These are phyloP conservation scores for Telmatochromis sp. DNA, from an alignment of 2,113 vertebrate genomes.

Conservation along the genomic window DNA sequence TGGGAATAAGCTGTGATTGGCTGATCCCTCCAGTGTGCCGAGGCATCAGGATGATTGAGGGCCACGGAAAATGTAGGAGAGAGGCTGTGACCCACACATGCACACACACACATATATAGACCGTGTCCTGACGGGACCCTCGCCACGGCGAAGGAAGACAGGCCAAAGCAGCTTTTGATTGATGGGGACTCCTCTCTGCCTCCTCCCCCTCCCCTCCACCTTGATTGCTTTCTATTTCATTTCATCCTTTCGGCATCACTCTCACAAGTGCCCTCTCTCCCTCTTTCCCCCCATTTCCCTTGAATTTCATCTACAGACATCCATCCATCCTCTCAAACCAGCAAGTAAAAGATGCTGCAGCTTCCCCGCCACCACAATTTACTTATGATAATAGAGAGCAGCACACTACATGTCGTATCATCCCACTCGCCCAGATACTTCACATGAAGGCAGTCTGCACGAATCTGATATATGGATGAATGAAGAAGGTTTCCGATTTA, in stretches of 20 bases:
- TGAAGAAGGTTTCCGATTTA: background rate
- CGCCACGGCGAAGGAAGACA: background rate
- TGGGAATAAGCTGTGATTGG: slow-evolving; percentile 3
- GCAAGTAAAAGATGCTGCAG: background rate
- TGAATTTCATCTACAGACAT: background rate
- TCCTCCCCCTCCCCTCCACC: background rate
- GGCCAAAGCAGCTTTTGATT: slow-evolving; percentile 54
- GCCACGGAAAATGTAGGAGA: background rate
- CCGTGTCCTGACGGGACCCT: slow-evolving; percentile 35
- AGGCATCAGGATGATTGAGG: slow-evolving; percentile 33
- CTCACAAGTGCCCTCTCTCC: background rate
- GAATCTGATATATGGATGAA: background rate
- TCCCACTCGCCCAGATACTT: background rate
- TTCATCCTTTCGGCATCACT: slow-evolving; percentile 10
- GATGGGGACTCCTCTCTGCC: slow-evolving; percentile 37
- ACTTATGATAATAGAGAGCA: slow-evolving; percentile 8
- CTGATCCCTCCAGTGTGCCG: background rate
- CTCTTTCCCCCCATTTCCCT: background rate
- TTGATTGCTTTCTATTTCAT: slow-evolving; percentile 46
- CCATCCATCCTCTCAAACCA: background rate
- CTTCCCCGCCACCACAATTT: background rate
- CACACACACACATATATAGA: background rate
- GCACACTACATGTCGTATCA: background rate
- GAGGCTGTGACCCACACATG: background rate
- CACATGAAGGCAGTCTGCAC: background rate